A percentile compares a stretch with the other conserved stretches of the same genome.
These are phyloP conservation scores for Drosophila prosaltans DNA, from an alignment of 1,140 invertebrate genomes.

Conservation along the genomic window DNA sequence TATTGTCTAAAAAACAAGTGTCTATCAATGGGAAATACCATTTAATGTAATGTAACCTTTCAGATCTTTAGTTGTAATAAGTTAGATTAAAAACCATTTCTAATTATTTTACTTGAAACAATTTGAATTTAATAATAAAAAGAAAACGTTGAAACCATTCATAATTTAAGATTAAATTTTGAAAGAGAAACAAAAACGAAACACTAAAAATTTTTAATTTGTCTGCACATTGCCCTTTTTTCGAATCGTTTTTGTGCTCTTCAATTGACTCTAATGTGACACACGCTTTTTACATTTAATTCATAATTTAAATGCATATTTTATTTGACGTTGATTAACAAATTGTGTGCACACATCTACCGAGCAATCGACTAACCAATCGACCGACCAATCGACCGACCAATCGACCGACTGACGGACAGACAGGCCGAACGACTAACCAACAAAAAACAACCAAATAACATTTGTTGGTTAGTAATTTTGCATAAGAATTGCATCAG, in stretches of 20 bases:
- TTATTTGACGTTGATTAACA: constrained; percentile 58
- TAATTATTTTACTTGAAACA: no score
- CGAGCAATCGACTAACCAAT: constrained; percentile 16
- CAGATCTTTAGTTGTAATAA: no score
- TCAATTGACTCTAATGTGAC: constrained; percentile 52
- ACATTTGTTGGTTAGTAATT: constrained; percentile 73
- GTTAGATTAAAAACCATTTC: no score
- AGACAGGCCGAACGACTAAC: no score
- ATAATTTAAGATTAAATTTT: constrained; percentile 40
- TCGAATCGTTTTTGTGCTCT: constrained; percentile 7
- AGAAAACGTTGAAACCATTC: not conserved
- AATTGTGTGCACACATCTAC: constrained; percentile 30
- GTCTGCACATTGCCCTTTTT: constrained; percentile 62
- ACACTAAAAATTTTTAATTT: constrained; percentile 39
- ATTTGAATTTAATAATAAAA: no score
- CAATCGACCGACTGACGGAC: not conserved
- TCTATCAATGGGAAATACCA: no score
- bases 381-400: constrained; percentile 1
- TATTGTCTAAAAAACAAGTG: no score
- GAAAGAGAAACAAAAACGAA: constrained; percentile 1
- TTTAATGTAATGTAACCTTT: no score
- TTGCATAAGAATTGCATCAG: constrained; percentile 79
- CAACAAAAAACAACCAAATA: constrained; percentile 16
- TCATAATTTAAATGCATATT: constrained; percentile 77
- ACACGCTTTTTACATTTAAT: constrained; percentile 69